Base-by-base conservation (phyloP, 2,797 vertebrate species). In the Erpetoichthys calabaricus region DNA sequence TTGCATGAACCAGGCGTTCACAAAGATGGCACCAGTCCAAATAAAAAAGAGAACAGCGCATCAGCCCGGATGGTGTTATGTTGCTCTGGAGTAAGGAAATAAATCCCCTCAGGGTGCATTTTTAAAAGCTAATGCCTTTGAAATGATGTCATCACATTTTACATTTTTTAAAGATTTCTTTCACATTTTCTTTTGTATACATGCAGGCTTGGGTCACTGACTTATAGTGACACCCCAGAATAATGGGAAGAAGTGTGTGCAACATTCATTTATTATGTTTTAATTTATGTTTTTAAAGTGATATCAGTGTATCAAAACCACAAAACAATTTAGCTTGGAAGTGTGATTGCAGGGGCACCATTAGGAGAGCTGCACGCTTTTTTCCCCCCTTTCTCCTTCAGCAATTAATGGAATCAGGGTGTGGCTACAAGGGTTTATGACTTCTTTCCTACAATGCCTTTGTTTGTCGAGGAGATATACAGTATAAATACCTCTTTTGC, bases 101-200 rank as follows among this genome's bases (percentile, higher is more conserved):
- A 92, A 92, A 92, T 90, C 93, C 92, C 91, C 94, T 86, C 87
- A 86, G 90, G 94, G 91, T 87, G 86, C 92, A 94, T 97, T 95
- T 97, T 94, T 94, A 96, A 98, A 95, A 96, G 92, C 91, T 97
- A 97, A 95, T 95, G 93, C 92, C 89, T 96, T 96, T 97, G 89
- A 94, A 97, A 97, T 98, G 93, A 98, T 97, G 95, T 97, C 93
- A 97, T 95, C 91, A 92, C 91, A 88, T 91, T 91, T 92, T 89
- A 86, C 88, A 85, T 86, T 72, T 73, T 84, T 86, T 82, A 61
- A 64, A 60, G 59, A 45, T 64, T 80, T 83, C 77, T 83, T 85
- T 80, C 75, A 78, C 80, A 80, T 81, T 79, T 82, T 82, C 76
- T 83, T 25, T 81, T 83, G 77, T 77, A 77, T 89, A 83, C 86